Base-by-base conservation (phyloP, 2,113 vertebrate species). In the Saguinus imperator region DNA sequence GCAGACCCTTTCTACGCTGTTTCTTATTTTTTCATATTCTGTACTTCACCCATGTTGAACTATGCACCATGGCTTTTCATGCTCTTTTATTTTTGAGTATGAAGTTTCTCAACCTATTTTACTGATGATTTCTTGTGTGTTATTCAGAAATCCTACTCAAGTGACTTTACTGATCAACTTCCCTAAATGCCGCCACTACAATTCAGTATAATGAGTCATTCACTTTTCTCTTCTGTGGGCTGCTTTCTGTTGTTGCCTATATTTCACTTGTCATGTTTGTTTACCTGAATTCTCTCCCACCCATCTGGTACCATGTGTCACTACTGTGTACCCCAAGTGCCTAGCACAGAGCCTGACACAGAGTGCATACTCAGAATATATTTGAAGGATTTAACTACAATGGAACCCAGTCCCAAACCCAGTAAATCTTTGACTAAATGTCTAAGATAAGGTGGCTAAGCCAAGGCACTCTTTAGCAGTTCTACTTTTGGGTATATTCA, bases 121-220 rank as follows among this genome's bases (percentile, higher is more conserved):
- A 10, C 32, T 86, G 40, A 27, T 88, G 21, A 85, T 77, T 88
- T 87, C 21, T 96, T 94, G 84, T 70, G 80, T 89, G n/a, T 76
- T 13, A 52, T 88, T 91, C 40, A 68, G 68, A 76, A 91, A 45
- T 6, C 23, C 32, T 64, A 43, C 6, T 50, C 57, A 82, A 8
- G 4, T 79, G 52, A 7, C 43, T 58, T 95, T 73, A 80, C 27
- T 25, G 32, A 81, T 25, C 25, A 72, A 10, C 25, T 61, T 90
- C 35, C n/a, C 48, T 81, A n/a, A 80, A 81, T 40, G 23, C 35
- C 8, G 12, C 35, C 0, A 13, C 43, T 18, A 40, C 23, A 58
- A n/a, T 32, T 76, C 20, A 35, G 1, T 43, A 35, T 37, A 72
- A 72, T 48, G 29, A 92, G 14, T 40, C 9, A 29, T 45, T 32